Conservation (phyloP, 2,113 vertebrate genomes). For the Laticauda colubrina region DNA sequence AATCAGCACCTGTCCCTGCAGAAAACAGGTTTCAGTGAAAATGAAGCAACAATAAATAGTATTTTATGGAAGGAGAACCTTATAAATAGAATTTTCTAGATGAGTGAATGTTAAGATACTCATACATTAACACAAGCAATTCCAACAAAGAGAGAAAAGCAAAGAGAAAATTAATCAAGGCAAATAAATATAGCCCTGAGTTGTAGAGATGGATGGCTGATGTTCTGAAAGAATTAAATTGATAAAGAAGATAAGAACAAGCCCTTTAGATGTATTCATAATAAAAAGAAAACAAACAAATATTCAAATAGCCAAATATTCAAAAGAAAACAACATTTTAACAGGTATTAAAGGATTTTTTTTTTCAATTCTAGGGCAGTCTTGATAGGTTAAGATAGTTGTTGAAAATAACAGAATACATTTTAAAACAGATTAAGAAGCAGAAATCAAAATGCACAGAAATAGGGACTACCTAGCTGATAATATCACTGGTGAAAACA, state of each 20-base stretch:
- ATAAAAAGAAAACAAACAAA: background rate
- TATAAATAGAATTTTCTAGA: background rate
- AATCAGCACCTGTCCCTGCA: background rate
- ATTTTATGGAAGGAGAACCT: background rate
- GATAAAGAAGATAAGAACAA: background rate
- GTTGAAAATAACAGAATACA: background rate
- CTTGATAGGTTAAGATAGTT: background rate
- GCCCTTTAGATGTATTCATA: background rate
- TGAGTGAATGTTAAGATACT: background rate
- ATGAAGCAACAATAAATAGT: background rate
- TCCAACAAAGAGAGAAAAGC: background rate
- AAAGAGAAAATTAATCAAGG: background rate
- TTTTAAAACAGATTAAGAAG: background rate
- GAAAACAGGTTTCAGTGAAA: background rate
- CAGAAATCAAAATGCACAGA: background rate
- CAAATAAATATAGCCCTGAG: background rate
- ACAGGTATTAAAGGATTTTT: background rate
- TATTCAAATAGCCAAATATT: background rate
- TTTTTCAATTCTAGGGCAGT: background rate
- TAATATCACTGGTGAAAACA: background rate
- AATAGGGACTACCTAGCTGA: background rate
- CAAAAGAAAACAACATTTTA: background rate
- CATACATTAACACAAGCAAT: background rate
- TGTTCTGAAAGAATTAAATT: background rate
- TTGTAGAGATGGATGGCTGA: background rate